Evolutionary conservation across 1,140 invertebrate genomes (phyloP).

Genomic region (Colletes gigas): DNA sequence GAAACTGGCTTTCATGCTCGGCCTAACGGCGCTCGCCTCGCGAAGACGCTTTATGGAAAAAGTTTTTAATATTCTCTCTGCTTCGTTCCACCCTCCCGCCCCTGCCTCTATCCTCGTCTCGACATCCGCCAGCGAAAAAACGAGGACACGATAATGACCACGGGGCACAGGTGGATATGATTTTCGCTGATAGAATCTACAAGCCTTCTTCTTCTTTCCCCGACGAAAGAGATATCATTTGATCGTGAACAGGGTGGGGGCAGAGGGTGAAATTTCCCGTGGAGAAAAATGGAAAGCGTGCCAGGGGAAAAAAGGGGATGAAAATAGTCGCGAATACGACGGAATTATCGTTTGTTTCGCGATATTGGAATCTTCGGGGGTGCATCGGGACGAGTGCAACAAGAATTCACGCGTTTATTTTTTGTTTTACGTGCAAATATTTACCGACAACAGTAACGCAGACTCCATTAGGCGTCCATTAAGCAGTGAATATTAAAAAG

Average conservation of each 20-base stretch:
- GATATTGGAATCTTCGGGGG: constrained; percentile 44
- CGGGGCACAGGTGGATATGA: constrained; percentile 58
- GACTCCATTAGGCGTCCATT: no score
- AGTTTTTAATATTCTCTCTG: constrained; percentile 60
- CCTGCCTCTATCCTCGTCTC: not conserved
- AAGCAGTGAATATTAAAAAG: no score
- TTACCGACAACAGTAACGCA: no score
- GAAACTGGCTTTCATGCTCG: constrained; percentile 35
- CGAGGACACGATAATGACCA: constrained; percentile 59
- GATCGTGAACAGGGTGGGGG: constrained; percentile 15
- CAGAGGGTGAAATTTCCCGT: constrained; percentile 16
- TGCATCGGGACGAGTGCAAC: no score
- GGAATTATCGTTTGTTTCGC: constrained; percentile 27
- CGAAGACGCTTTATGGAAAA: constrained; percentile 64
- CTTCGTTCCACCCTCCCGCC: not conserved
- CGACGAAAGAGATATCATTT: constrained; percentile 17
- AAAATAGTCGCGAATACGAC: not conserved
- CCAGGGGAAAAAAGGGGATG: not conserved
- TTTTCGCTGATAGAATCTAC: constrained; percentile 58
- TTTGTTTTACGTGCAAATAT: no score
- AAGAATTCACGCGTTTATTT: no score
- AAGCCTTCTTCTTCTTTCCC: not conserved
- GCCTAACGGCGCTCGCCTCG: constrained; percentile 22
- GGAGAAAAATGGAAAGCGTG: not conserved
- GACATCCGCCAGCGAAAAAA: constrained; percentile 16